Base-by-base conservation (phyloP, 2,797 vertebrate genomes). In the Buceros bicornis region DNA sequence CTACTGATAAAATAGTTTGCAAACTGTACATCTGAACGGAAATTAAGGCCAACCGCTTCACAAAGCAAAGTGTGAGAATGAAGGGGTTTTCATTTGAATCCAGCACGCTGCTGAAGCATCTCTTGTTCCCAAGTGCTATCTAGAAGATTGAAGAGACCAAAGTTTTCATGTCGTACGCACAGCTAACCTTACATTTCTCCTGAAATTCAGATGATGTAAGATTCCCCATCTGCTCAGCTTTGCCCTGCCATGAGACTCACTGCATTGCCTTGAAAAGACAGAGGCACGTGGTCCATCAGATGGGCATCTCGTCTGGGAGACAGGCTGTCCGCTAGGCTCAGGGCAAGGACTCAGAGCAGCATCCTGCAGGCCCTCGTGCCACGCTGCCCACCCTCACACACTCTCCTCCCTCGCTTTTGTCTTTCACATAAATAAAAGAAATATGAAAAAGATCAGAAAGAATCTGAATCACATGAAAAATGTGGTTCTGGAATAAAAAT, bases 361-460 rank as follows among this genome's bases (percentile, higher is more conserved):
- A 48, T 16, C 58, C 79, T 1, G 0, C n/a, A 5, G 11, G 8
- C 40, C 47, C 37, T 50, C 3, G 0, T 50, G 70, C 69, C 35
- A 10, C 0, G 0, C 12, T 35, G 15, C 57, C 50, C 33, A 29
- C 12, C 16, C 61, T 79, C 40, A 15, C 62, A 22, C 10, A 5
- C 15, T 10, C 8, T 77, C 35, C 26, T 67, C 24, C 66, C 15
- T 50, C 2, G 1, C 12, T 33, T 61, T 40, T 40, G 22, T 87
- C 35, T 43, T 47, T 61, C 64, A 43, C 29, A 76, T 29, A 50
- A 81, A 79, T 26, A 50, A 77, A 65, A 53, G 22, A 72, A 89
- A 60, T 1, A 51, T 15, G 10, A 79, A 37, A 76, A 31, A 60
- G 29, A 50, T 14, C 7, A 6, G 53, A 79, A 22, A 26, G 14